These are phyloP conservation scores for Ridgeia piscesae DNA, from an alignment of 1,140 invertebrate genomes.

Conservation along the genomic window DNA sequence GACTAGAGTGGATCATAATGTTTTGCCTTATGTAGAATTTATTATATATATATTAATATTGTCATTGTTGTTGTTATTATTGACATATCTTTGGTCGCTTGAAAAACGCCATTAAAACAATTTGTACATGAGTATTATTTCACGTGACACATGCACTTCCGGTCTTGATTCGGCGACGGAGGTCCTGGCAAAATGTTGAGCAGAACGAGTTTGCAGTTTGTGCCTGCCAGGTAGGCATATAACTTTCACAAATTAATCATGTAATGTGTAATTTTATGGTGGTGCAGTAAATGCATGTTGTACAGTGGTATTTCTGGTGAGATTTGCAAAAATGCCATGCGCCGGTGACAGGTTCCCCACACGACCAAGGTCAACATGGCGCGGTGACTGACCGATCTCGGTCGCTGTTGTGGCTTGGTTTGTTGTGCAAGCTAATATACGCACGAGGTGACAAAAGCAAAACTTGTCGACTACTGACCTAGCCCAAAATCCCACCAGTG, in stretches of 20 bases:
- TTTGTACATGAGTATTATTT: background rate
- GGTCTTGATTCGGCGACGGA: conserved; percentile 3
- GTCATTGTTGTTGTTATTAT: background rate
- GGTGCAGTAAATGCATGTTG: background rate
- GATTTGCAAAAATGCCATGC: background rate
- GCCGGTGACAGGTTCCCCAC: background rate
- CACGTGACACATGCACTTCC: background rate
- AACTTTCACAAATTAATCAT: background rate
- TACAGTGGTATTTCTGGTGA: background rate
- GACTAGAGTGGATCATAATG: too few species aligned
- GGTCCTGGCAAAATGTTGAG: conserved; percentile 3
- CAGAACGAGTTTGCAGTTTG: background rate
- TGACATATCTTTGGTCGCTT: background rate
- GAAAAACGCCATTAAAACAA: background rate
- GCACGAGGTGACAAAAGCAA: background rate
- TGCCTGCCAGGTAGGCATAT: background rate
- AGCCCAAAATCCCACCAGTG: background rate
- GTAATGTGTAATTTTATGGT: background rate
- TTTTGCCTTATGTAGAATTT: background rate
- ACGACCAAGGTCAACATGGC: conserved; percentile 3
- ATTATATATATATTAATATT: background rate
- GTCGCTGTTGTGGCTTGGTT: background rate
- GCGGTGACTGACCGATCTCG: background rate
- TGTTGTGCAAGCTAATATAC: background rate
- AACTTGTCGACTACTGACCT: background rate